Base-by-base conservation (phyloP, 2,888 invertebrate species). In the Seladonia tumulorum region DNA sequence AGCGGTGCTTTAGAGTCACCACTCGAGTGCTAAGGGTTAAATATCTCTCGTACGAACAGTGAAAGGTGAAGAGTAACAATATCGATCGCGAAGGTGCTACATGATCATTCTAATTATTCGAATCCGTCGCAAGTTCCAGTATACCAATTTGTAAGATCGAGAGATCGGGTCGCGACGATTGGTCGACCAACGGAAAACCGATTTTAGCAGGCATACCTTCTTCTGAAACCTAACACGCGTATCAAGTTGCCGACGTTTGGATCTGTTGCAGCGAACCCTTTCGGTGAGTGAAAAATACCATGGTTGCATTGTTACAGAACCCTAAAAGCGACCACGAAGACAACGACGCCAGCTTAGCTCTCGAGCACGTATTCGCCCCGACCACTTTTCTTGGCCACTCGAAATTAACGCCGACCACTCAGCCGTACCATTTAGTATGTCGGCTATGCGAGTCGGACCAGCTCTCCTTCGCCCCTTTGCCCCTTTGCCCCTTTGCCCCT, bases 341-440 rank as follows among this genome's bases (percentile, higher is more conserved):
- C 87, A 74, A 83, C 81, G 77, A 86, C 39, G 87, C 85, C 83
- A 83, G 85, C 84, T 84, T 79, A 84, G 74, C 90, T 87, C 92
- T 92, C 91, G 87, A 92, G 92, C 92, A 92, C 92, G 92, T 92
- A 91, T 82, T 87, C 86, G 83, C 85, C 79, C 74, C 87, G 82
- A 88, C 88, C 89, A 89, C 89, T 90, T 90, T 88, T 81, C 87
- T 81, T 83, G 81, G 80, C 85, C 87, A 74, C 88, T 92, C 88
- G 88, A 91, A 90, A 92, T 92, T 89, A 92, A 90, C 89, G 88
- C 83, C 89, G 86, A 89, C 89, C 89, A 91, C 88, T 91, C 89
- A 88, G 85, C 86, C 83, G 85, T 89, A 88, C 83, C 89, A 89
- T 91, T 92, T 91, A 89, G 86, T 82, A 79, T 78, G 79, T 84